Conservation (phyloP, 2,797 vertebrate species). For the Yasuhikotakia modesta region DNA sequence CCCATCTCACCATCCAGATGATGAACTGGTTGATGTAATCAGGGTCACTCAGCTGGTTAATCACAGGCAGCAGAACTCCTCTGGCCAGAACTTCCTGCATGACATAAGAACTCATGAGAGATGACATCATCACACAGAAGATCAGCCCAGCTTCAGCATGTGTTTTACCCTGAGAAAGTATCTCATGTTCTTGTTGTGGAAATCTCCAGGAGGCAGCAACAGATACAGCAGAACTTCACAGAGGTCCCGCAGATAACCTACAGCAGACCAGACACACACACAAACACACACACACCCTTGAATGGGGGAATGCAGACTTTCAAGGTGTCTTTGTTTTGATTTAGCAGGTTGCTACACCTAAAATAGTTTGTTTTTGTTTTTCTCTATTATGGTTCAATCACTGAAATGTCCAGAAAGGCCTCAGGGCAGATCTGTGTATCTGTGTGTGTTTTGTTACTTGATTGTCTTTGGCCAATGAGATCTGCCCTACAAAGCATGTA, state of each 20-base stretch:
- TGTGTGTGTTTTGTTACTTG: not conserved
- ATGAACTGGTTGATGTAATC: conserved; percentile 99
- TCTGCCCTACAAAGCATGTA: not conserved
- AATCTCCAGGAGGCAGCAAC: conserved; percentile 99
- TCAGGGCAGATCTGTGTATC: not conserved
- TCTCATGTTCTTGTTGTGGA: conserved; percentile 99
- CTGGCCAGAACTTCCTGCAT: conserved; percentile 93
- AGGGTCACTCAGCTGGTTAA: conserved; percentile 98
- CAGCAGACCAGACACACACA: conserved; percentile 25
- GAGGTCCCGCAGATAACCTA: conserved; percentile 96
- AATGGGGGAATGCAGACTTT: not conserved
- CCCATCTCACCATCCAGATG: conserved; percentile 96
- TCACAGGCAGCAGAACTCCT: conserved; percentile 95
- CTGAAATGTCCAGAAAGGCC: not conserved
- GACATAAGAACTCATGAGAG: no score
- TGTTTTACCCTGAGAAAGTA: conserved; percentile 98
- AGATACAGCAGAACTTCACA: conserved; percentile 98
- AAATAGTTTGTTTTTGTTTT: not conserved
- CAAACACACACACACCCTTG: not conserved
- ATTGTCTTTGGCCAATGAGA: not conserved
- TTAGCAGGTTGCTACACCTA: not conserved
- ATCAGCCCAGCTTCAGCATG: no score
- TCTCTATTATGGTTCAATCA: not conserved
- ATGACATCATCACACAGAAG: no score
- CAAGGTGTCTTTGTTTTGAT: not conserved